These are phyloP conservation scores for Pipistrellus nathusii DNA, from an alignment of 2,797 vertebrate species.

Conservation along the genomic window DNA sequence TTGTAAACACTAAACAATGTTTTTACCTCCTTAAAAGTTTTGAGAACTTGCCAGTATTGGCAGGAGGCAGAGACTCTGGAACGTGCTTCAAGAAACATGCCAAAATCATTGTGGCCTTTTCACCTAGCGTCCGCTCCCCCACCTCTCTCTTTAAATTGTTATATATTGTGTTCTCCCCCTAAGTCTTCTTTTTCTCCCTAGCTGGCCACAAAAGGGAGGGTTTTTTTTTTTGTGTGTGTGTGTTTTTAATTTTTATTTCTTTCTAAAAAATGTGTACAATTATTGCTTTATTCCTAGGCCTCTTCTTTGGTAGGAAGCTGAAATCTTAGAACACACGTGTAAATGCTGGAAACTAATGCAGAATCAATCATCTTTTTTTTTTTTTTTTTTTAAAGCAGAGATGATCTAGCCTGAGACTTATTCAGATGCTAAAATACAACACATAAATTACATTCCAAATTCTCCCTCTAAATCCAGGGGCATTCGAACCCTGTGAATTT, in stretches of 20 bases:
- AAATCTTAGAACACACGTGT: conserved; percentile 83
- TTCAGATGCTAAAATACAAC: conserved; percentile 81
- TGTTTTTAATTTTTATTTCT: conserved; percentile 63
- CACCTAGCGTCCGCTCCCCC: conserved; percentile 75
- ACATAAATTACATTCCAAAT: conserved; percentile 71
- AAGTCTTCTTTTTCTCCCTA: conserved; percentile 31
- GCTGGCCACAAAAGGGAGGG: conserved; percentile 71
- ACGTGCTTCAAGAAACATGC: conserved; percentile 86
- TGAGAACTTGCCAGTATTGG: conserved; percentile 91
- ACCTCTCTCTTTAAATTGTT: conserved; percentile 45
- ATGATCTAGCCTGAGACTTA: conserved; percentile 66
- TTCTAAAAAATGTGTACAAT: conserved; percentile 79
- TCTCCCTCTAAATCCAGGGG: conserved; percentile 27
- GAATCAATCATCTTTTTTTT: conserved; percentile 72
- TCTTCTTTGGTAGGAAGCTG: conserved; percentile 80
- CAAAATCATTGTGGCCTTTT: conserved; percentile 88
- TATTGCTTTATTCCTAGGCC: conserved; percentile 75
- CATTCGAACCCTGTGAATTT: conserved; percentile 79
- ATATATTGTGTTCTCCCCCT: conserved; percentile 54
- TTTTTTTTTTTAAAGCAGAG: conserved; percentile 69
- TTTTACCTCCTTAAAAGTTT: conserved; percentile 91
- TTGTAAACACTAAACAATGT: conserved; percentile 90
- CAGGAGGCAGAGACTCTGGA: conserved; percentile 89
- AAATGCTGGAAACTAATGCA: conserved; percentile 80
- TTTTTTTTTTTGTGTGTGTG: not conserved